phyloP scores from a whole-genome alignment of 2,888 invertebrate genomes.

The Panzeria rudis region DNA sequence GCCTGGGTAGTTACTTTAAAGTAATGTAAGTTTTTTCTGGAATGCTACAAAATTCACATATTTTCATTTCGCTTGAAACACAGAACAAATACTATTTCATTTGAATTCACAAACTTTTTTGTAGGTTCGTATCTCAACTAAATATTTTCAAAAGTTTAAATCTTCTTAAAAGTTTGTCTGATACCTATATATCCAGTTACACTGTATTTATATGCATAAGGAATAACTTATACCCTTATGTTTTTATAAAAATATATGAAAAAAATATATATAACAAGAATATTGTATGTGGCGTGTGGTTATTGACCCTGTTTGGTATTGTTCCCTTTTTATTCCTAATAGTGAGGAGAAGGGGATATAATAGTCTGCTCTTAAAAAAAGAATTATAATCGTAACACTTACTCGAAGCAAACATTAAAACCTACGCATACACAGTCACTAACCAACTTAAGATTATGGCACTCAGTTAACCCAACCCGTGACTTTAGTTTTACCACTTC shows the following conservation, averaged over 20 bases:
- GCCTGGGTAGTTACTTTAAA: no score
- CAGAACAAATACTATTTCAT: no score
- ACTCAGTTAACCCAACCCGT: conserved; percentile 25
- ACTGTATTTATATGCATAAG: background rate
- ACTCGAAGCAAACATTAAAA: conserved; percentile 1
- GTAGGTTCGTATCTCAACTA: no score
- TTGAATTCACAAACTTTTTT: no score
- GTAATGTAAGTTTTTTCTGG: no score
- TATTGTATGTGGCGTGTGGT: conserved; percentile 49
- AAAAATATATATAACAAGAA: conserved; percentile 9
- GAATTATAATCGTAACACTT: conserved; percentile 37
- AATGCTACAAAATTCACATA: no score
- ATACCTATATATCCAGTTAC: background rate
- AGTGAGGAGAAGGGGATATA: conserved; percentile 12
- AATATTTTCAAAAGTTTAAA: no score
- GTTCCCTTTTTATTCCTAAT: background rate
- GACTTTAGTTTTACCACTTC: background rate
- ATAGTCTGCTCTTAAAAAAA: conserved; percentile 47
- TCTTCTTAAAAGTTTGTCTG: background rate
- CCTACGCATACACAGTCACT: conserved; percentile 1
- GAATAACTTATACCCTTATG: conserved; percentile 24
- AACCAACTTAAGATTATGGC: conserved; percentile 17
- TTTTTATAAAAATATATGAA: conserved; percentile 5
- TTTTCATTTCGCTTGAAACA: no score
- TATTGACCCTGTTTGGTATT: conserved; percentile 64